Conservation (phyloP, 2,797 vertebrate genomes). For the Rhyacichthys aspro region DNA sequence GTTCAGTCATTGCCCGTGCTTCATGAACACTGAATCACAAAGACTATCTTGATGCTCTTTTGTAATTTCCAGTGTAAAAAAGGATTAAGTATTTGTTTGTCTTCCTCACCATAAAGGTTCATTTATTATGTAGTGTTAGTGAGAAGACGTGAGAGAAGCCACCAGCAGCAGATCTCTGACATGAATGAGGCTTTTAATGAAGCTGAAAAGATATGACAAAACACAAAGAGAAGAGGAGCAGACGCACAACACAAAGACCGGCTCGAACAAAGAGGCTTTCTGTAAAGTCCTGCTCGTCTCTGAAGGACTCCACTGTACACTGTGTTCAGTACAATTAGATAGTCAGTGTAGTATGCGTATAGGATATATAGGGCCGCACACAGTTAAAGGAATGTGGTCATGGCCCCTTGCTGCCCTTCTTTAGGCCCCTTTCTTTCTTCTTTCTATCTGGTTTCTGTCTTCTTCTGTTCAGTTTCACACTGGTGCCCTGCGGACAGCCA, state of each 20-base stretch:
- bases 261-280: constrained; percentile 72
- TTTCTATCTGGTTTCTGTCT: not conserved
- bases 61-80: not conserved
- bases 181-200: constrained; percentile 69
- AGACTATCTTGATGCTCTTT: too few relatives aligned
- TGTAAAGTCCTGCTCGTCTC: constrained; percentile 60
- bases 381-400: constrained; percentile 52
- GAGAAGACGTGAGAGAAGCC: constrained; percentile 2
- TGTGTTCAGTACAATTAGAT: constrained; percentile 27
- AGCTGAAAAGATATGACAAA: constrained; percentile 66
- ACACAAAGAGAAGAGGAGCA: constrained; percentile 55
- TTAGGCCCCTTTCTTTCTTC: constrained; percentile 5
- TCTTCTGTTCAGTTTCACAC: constrained; percentile 1
- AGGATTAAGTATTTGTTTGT: not conserved
- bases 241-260: constrained; percentile 48
- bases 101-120: not conserved
- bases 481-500: constrained; percentile 19
- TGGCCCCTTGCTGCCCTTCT: constrained; percentile 30
- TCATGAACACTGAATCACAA: constrained; percentile 13
- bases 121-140: not conserved
- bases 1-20: constrained; percentile 19
- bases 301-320: constrained; percentile 72
- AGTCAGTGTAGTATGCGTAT: constrained; percentile 29
- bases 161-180: constrained; percentile 27
- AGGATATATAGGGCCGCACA: constrained; percentile 36